These are phyloP conservation scores for Pomatostomus ruficeps DNA, from an alignment of 2,113 vertebrate genomes.

Conservation along the genomic window DNA sequence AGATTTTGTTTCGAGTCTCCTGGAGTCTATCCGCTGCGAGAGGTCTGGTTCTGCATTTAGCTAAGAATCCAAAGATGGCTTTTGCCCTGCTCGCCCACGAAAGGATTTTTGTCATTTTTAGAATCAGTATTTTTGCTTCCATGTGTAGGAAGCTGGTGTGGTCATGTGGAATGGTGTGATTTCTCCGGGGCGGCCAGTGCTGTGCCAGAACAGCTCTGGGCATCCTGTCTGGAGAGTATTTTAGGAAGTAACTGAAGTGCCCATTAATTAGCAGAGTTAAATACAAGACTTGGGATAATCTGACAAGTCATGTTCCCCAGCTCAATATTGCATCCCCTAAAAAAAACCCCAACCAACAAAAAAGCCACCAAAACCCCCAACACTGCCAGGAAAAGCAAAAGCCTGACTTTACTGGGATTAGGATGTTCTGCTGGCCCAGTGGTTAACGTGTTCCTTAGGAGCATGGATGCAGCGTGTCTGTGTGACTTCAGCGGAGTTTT, in stretches of 20 bases:
- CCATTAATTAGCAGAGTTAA: not conserved
- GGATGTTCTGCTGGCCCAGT: not conserved
- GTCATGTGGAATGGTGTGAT: not conserved
- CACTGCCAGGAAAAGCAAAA: not conserved
- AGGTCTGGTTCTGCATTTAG: not conserved
- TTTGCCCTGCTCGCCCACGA: not conserved
- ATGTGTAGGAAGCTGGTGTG: not conserved
- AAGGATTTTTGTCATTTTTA: not conserved
- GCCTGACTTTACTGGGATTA: not conserved
- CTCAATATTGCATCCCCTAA: not conserved
- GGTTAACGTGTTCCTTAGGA: not conserved
- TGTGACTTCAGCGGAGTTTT: not conserved
- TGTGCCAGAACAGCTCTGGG: not conserved
- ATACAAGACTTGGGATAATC: not conserved
- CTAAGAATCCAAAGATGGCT: not conserved
- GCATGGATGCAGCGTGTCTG: accelerated
- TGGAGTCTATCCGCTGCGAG: not conserved
- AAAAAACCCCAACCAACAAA: not conserved
- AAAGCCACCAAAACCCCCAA: not conserved
- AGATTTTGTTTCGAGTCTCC: not conserved
- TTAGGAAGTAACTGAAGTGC: not conserved
- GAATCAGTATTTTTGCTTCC: not conserved
- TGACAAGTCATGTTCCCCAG: not conserved
- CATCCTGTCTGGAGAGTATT: not conserved
- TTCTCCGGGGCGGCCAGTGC: not conserved